Base-by-base conservation (phyloP, 2,888 invertebrate genomes). In the Drosophila melanosoma region DNA sequence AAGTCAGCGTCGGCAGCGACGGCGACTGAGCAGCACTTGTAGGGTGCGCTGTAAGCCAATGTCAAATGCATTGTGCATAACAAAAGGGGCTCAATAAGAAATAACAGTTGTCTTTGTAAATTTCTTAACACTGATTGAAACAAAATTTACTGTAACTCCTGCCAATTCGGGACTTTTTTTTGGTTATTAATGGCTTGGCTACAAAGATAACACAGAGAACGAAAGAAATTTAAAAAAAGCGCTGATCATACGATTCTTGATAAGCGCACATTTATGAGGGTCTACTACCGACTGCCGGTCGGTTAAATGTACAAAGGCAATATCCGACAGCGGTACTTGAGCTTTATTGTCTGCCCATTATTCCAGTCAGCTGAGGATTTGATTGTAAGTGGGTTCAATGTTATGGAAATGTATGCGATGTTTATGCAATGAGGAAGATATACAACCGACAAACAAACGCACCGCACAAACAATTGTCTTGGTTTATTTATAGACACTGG, bases 381-480 rank as follows among this genome's bases (percentile, higher is more conserved):
- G 52, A 33, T 36, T 67, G 64, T 68, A 58, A 64, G 23, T 1
- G 53, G 56, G 71, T 69, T 82, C 79, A 79, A 72, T 78, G 64
- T 69, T 80, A 82, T 80, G 80, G 80, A 64, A 80, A 80, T 79
- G 42, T 52, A 62, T 57, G 61, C 36, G 23, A 58, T 74, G 66
- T 68, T 69, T 81, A 74, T 74, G 64, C 78, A 79, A 78, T 82
- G 45, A 56, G 77, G 45, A 70, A 56, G 72, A 40, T 23, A 26
- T 26, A 17, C 10, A 59, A 8, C 8, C 8, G 23, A 45, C 45
- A 23, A 23, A 7, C 15, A 45, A 23, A 45, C 45, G 12, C 12
- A 45, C 45, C n/a, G 26, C 26, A 33, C 42, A 51, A 56, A 45
- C 54, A 73, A 66, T 70, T 67, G 64, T 36, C 26, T 54, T 42